phyloP scores from a whole-genome alignment of 2,113 vertebrate species.

The Hydropotes inermis region DNA sequence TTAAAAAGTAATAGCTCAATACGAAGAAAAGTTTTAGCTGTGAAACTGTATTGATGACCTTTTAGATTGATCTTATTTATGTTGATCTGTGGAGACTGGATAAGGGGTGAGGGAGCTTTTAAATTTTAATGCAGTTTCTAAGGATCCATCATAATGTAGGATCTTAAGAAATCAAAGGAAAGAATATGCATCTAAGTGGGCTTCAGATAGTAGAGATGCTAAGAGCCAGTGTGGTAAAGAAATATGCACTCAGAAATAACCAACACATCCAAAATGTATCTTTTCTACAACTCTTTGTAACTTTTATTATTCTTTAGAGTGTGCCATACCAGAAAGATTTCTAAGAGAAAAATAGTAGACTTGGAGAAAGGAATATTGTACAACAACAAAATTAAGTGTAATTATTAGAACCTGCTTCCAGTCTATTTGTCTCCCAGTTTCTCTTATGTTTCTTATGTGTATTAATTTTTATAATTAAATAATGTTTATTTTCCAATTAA shows the following conservation, averaged over 20 bases:
- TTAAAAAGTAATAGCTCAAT: not conserved
- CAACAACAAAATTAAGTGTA: not conserved
- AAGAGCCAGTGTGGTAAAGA: not conserved
- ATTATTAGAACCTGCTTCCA: not conserved
- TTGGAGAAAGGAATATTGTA: not conserved
- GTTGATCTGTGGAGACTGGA: not conserved
- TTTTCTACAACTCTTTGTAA: not conserved
- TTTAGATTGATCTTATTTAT: not conserved
- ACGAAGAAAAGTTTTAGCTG: not conserved
- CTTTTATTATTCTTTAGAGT: not conserved
- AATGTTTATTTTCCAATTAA: not conserved
- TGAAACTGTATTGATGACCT: not conserved
- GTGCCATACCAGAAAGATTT: not conserved
- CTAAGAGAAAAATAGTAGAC: not conserved
- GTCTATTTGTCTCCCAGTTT: not conserved
- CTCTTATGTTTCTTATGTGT: not conserved
- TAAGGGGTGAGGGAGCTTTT: not conserved
- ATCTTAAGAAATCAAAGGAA: not conserved
- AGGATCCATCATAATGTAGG: not conserved
- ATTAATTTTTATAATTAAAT: not conserved
- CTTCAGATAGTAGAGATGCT: not conserved
- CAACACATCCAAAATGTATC: no score
- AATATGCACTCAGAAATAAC: not conserved
- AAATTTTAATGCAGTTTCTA: not conserved
- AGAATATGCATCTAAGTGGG: not conserved